These are phyloP conservation scores for Plumapathes pennacea DNA, from an alignment of 92 coral and sea anemone species.

Conservation along the genomic window DNA sequence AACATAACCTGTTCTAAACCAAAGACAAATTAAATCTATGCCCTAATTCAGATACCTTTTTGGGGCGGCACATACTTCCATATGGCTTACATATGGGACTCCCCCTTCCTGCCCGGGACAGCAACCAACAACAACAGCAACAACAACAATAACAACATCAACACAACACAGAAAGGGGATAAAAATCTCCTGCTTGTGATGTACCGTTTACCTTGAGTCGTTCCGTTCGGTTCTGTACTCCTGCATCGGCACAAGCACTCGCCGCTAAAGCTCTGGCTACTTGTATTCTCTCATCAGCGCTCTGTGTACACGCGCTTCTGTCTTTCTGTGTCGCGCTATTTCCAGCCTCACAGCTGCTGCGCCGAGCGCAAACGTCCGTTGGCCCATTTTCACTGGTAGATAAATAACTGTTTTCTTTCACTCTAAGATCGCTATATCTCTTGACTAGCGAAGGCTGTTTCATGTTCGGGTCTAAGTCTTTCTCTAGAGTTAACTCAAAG, in stretches of 20 bases:
- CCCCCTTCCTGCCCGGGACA: no score
- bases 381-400: background rate
- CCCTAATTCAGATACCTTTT: no score
- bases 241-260: slow-evolving; percentile 73
- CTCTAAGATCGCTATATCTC: background rate
- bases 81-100: no score
- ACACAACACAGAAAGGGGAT: no score
- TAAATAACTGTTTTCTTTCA: background rate
- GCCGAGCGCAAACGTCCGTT: background rate
- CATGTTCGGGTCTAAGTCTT: background rate
- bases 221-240: slow-evolving; percentile 65
- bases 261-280: slow-evolving; percentile 68
- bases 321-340: background rate
- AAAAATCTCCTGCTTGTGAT: no score
- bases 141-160: no score
- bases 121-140: no score
- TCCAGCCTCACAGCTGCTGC: background rate
- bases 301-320: background rate
- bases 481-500: background rate
- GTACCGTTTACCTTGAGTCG: slow-evolving; percentile 67
- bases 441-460: background rate
- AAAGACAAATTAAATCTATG: no score
- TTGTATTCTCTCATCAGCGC: slow-evolving; percentile 45
- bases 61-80: no score
- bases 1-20: no score